Conservation (phyloP, 2,888 invertebrate species). For the Apodemia zela region DNA sequence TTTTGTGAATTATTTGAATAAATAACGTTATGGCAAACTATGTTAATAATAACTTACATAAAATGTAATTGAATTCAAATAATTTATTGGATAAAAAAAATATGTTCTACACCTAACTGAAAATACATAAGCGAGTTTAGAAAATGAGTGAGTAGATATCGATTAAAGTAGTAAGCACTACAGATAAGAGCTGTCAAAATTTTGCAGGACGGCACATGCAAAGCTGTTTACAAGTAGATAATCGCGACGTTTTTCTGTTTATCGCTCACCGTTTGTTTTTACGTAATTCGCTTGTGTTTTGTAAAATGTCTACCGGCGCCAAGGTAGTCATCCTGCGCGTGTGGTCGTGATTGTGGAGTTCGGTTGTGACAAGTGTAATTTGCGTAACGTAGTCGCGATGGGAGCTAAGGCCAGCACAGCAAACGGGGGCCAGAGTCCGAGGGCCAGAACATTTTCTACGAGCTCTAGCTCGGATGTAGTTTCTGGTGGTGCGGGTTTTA, state of each 20-base stretch:
- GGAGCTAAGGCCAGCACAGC: conserved; percentile 93
- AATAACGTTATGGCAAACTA: not conserved
- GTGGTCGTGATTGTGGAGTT: conserved; percentile 64
- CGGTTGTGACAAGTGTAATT: conserved; percentile 64
- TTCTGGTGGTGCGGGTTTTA: conserved; percentile 82
- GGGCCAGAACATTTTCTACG: conserved; percentile 88
- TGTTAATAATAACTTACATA: no score
- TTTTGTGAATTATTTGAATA: no score
- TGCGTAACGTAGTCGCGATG: conserved; percentile 81
- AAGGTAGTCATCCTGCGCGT: conserved; percentile 62
- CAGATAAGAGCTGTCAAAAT: conserved; percentile 67
- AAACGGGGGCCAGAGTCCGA: conserved; percentile 87
- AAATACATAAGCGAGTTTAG: not conserved
- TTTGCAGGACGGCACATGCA: conserved; percentile 75
- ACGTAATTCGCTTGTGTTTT: conserved; percentile 44
- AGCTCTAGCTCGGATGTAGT: conserved; percentile 85
- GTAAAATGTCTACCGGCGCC: conserved; percentile 75
- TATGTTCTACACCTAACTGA: not conserved
- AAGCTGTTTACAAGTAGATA: conserved; percentile 73
- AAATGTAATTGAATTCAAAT: not conserved
- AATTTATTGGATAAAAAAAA: not conserved
- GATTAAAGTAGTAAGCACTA: conserved; percentile 18
- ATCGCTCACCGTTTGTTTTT: conserved; percentile 53
- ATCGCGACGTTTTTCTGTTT: conserved; percentile 58
- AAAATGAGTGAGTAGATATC: conserved; percentile 1